Conservation (phyloP, 2,888 invertebrate genomes). For the Acronicta psi region DNA sequence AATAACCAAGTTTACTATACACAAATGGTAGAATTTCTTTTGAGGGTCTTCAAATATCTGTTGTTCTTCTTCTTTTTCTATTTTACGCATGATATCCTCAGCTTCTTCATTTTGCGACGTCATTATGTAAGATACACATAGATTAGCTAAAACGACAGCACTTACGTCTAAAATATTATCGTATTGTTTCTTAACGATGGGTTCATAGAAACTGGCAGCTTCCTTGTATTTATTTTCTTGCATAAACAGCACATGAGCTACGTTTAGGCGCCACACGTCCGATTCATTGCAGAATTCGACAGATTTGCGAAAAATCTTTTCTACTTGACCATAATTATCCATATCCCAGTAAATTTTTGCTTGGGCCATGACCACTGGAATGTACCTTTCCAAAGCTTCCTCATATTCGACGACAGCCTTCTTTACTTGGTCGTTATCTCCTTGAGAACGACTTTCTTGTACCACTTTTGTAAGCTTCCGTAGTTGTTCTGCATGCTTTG, state of each 20-base stretch:
- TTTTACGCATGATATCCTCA: constrained; percentile 99
- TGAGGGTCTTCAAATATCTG: constrained; percentile 97
- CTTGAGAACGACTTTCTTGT: constrained; percentile 96
- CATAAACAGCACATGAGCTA: constrained; percentile 99
- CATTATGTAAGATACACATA: constrained; percentile 99
- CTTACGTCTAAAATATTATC: constrained; percentile 98
- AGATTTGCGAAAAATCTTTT: constrained; percentile 98
- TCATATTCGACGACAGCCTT: constrained; percentile 97
- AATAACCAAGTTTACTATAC: constrained; percentile 99
- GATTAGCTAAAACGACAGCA: constrained; percentile 99
- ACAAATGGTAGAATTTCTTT: constrained; percentile 97
- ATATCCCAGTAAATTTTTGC: constrained; percentile 99
- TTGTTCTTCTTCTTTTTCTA: constrained; percentile 99
- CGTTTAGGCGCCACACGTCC: constrained; percentile 98
- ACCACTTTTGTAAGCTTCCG: constrained; percentile 98
- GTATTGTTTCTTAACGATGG: constrained; percentile 98
- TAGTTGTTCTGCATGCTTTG: constrained; percentile 96
- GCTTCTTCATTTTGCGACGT: constrained; percentile 99
- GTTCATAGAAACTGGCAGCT: constrained; percentile 99
- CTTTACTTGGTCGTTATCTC: constrained; percentile 96
- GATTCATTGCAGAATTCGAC: constrained; percentile 99
- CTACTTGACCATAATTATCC: constrained; percentile 98
- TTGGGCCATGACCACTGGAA: constrained; percentile 99
- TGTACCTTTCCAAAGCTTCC: constrained; percentile 96
- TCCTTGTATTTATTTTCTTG: constrained; percentile 99